Evolutionary conservation across 2,113 vertebrate species (phyloP).

Genomic region (Danionella cerebrum): DNA sequence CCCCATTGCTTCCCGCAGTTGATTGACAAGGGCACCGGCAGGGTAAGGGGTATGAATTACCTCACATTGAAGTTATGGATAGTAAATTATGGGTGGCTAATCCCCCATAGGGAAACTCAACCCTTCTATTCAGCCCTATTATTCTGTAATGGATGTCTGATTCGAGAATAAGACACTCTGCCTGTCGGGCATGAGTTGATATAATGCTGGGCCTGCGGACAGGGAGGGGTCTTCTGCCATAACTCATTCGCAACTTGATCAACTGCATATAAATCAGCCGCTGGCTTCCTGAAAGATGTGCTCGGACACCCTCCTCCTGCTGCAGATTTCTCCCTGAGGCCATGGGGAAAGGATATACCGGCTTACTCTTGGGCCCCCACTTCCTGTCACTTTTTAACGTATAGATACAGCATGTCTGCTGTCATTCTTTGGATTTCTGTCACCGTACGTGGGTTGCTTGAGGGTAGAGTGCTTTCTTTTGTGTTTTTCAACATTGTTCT

Average conservation of each 20-base stretch:
- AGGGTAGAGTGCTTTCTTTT: background rate
- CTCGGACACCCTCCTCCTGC: conserved; percentile 24
- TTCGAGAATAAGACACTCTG: conserved; percentile 62
- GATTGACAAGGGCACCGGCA: conserved; percentile 63
- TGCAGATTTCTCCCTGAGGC: conserved; percentile 43
- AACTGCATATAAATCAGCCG: conserved; percentile 65
- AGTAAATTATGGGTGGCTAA: conserved; percentile 69
- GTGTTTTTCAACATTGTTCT: background rate
- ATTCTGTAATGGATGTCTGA: conserved; percentile 72
- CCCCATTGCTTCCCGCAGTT: conserved; percentile 37
- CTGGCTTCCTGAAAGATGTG: conserved; percentile 47
- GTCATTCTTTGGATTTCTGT: conserved; percentile 24
- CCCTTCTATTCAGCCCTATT: conserved; percentile 63
- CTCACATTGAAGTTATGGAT: conserved; percentile 58
- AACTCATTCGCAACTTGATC: conserved; percentile 71
- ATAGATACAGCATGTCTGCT: conserved; percentile 31
- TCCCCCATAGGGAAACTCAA: conserved; percentile 69
- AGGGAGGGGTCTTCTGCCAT: conserved; percentile 49
- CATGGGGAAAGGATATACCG: conserved; percentile 50
- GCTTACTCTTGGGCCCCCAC: background rate
- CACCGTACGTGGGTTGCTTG: conserved; percentile 10
- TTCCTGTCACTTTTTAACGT: conserved; percentile 28
- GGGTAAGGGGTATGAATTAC: conserved; percentile 49
- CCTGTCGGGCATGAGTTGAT: conserved; percentile 62
- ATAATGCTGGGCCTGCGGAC: conserved; percentile 46